Evolutionary conservation across 2,888 invertebrate genomes (phyloP).

Genomic region (Pogonocherus hispidulus): DNA sequence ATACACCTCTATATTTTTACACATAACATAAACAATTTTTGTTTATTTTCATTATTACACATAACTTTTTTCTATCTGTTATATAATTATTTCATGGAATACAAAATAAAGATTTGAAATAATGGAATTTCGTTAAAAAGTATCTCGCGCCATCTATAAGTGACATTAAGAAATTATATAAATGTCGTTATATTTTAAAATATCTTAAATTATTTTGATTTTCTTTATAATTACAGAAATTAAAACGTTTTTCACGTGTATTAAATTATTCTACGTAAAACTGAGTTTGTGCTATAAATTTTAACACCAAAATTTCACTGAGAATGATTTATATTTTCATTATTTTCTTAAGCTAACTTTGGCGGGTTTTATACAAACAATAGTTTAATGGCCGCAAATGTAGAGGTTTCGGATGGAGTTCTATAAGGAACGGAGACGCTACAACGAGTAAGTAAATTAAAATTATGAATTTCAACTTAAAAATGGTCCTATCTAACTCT

Average conservation of each 20-base stretch:
- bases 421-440: constrained; percentile 58
- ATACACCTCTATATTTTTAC: too few relatives aligned
- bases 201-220: constrained; percentile 30
- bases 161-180: not conserved
- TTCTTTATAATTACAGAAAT: constrained; percentile 8
- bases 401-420: constrained; percentile 62
- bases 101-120: too few relatives aligned
- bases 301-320: constrained; percentile 14
- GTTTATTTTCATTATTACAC: too few relatives aligned
- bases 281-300: constrained; percentile 1
- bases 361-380: constrained; percentile 55
- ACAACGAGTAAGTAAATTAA: constrained; percentile 46
- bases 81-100: too few relatives aligned
- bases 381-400: constrained; percentile 66
- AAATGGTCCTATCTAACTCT: constrained; percentile 3
- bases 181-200: constrained; percentile 46
- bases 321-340: constrained; percentile 19
- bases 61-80: too few relatives aligned
- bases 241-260: not conserved
- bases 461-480: constrained; percentile 48
- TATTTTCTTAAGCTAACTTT: constrained; percentile 34
- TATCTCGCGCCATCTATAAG: constrained; percentile 2
- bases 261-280: not conserved
- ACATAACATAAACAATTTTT: too few relatives aligned
- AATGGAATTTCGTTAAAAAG: too few relatives aligned